These are phyloP conservation scores for Allygus modestus DNA, from an alignment of 2,888 invertebrate genomes.

Conservation along the genomic window DNA sequence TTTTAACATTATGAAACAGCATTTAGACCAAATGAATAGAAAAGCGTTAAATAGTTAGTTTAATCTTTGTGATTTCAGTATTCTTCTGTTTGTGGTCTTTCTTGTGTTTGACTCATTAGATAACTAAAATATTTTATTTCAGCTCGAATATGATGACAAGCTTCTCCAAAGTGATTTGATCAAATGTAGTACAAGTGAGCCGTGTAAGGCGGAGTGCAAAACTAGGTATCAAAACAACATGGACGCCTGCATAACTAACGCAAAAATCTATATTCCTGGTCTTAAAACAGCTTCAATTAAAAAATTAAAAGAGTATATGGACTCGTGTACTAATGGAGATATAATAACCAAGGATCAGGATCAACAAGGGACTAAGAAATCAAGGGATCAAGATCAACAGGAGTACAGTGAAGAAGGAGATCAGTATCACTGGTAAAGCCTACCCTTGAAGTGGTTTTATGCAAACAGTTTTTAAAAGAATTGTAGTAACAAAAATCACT, in stretches of 20 bases:
- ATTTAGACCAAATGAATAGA: too few species aligned
- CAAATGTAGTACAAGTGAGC: background rate
- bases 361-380: background rate
- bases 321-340: background rate
- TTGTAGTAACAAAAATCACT: too few species aligned
- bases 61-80: too few species aligned
- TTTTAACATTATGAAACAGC: too few species aligned
- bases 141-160: slow-evolving; percentile 9
- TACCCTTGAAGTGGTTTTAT: background rate
- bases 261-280: background rate
- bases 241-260: background rate
- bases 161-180: background rate
- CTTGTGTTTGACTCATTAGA: too few species aligned
- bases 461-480: too few species aligned
- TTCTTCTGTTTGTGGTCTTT: too few species aligned
- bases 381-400: background rate
- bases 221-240: background rate
- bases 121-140: background rate
- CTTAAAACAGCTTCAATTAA: background rate
- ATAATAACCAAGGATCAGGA: background rate
- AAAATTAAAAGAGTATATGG: background rate
- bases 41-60: too few species aligned
- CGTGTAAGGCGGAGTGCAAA: background rate
- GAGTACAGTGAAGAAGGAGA: background rate
- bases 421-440: background rate